A percentile compares a stretch with the other conserved stretches of the same genome.
Evolutionary conservation across 2,888 invertebrate species (phyloP).

Genomic region (Achlya flavicornis): DNA sequence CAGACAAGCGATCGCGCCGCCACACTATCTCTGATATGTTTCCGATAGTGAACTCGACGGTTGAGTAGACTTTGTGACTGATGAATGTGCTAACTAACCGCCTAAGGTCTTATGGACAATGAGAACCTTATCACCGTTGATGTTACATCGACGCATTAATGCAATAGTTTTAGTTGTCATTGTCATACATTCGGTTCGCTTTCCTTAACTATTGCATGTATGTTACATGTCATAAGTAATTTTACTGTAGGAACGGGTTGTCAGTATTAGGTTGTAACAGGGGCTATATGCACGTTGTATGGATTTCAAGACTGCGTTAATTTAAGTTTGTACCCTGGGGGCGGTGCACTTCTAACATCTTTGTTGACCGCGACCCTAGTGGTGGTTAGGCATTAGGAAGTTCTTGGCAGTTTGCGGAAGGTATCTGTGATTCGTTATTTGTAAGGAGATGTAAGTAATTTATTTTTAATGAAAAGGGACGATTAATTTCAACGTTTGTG

Average conservation of each 20-base stretch:
- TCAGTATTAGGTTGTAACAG: conserved; percentile 65
- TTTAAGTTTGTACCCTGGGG: conserved; percentile 53
- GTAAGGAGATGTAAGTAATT: conserved; percentile 61
- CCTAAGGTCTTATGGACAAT: conserved; percentile 46
- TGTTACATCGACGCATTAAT: conserved; percentile 43
- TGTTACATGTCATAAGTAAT: conserved; percentile 37
- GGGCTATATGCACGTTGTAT: conserved; percentile 57
- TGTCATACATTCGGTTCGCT: conserved; percentile 53
- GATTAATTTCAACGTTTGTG: conserved; percentile 37
- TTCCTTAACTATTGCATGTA: conserved; percentile 65
- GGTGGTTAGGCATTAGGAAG: conserved; percentile 21
- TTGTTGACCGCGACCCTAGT: not conserved
- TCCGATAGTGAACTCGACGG: conserved; percentile 62
- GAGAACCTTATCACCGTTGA: conserved; percentile 42
- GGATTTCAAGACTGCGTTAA: conserved; percentile 78
- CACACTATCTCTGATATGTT: conserved; percentile 76
- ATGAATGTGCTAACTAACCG: conserved; percentile 67
- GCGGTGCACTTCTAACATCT: conserved; percentile 32
- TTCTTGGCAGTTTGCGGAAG: conserved; percentile 65
- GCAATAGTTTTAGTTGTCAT: conserved; percentile 49
- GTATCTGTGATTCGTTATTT: conserved; percentile 80
- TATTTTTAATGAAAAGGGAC: conserved; percentile 52
- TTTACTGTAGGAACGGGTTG: conserved; percentile 40
- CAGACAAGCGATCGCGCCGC: conserved; percentile 28
- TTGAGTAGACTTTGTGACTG: conserved; percentile 60